phyloP scores from a whole-genome alignment of 2,797 vertebrate species.

The Limosa lapponica region DNA sequence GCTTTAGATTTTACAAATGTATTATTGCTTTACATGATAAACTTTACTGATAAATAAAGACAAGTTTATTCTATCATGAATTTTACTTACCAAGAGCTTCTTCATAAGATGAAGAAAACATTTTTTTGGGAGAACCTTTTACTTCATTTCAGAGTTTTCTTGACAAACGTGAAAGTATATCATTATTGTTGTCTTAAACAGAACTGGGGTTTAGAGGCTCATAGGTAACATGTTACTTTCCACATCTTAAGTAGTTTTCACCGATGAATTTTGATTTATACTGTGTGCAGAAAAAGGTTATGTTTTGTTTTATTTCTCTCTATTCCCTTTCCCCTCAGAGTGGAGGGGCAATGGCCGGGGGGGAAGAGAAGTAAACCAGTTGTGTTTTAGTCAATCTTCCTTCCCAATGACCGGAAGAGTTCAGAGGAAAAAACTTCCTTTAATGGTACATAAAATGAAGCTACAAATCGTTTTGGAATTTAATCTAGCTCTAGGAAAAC shows the following conservation, averaged over 20 bases:
- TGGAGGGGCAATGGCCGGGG: accelerated
- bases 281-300: neutral
- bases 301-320: neutral
- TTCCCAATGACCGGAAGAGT: neutral
- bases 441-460: neutral
- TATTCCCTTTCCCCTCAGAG: neutral
- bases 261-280: neutral
- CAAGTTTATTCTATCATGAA: neutral
- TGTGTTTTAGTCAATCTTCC: neutral
- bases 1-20: neutral
- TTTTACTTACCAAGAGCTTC: neutral
- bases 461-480: neutral
- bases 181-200: neutral
- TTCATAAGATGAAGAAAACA: neutral
- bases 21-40: neutral
- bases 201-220: neutral
- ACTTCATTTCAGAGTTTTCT: neutral
- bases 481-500: neutral
- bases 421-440: neutral
- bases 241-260: neutral
- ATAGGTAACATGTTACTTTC: neutral
- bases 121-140: neutral
- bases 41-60: slow-evolving; percentile 24
- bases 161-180: neutral
- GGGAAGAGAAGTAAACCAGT: neutral